Conservation (phyloP, 2,888 invertebrate genomes). For the Conistra vaccinii region DNA sequence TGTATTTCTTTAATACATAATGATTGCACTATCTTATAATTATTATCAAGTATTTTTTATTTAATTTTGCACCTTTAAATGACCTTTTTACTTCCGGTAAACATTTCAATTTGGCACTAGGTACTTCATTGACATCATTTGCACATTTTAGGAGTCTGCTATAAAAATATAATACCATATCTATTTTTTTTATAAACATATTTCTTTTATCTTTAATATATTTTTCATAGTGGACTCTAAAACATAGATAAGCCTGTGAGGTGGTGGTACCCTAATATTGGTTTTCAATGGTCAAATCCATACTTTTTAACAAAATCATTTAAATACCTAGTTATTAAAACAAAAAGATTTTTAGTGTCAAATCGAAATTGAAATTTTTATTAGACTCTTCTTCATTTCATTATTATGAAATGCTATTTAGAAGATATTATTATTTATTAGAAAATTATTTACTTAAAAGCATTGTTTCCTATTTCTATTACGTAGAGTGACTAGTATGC, state of each 20-base stretch:
- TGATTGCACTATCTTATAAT: neutral
- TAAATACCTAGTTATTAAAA: no score
- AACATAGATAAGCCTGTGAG: slow-evolving; percentile 19
- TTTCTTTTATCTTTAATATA: neutral
- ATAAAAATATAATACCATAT: slow-evolving; percentile 9
- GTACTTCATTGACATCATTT: slow-evolving; percentile 22
- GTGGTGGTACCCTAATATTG: slow-evolving; percentile 40
- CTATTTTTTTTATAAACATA: neutral
- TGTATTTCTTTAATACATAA: neutral
- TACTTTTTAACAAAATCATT: slow-evolving; percentile 13
- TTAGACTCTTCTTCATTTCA: slow-evolving; percentile 67
- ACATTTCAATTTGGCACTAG: slow-evolving; percentile 57
- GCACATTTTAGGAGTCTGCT: slow-evolving; percentile 25
- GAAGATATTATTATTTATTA: slow-evolving; percentile 53
- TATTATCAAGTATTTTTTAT: neutral
- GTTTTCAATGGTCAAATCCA: slow-evolving; percentile 11
- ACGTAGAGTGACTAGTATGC: slow-evolving; percentile 32
- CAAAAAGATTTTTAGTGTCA: slow-evolving; percentile 49
- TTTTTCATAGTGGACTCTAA: slow-evolving; percentile 22
- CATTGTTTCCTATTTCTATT: slow-evolving; percentile 42
- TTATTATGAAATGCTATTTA: slow-evolving; percentile 65
- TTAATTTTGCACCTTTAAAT: slow-evolving; percentile 37
- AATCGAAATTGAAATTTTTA: slow-evolving; percentile 32
- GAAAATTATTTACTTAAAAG: slow-evolving; percentile 28
- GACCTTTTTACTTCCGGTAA: slow-evolving; percentile 17